These are phyloP conservation scores for Dastarcus helophoroides DNA, from an alignment of 2,888 invertebrate species.

Conservation along the genomic window DNA sequence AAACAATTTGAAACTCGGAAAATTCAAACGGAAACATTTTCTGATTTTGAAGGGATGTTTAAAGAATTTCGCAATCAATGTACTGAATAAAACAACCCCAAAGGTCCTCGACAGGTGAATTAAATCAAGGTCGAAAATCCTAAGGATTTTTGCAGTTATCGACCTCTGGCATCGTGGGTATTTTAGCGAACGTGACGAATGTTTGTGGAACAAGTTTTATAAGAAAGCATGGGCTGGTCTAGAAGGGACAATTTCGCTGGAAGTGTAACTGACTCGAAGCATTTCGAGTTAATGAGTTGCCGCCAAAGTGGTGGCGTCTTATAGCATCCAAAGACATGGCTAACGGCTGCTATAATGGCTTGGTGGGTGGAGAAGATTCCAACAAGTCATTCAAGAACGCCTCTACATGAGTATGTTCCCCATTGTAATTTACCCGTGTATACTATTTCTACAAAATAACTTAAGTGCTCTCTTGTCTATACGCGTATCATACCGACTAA, in stretches of 20 bases:
- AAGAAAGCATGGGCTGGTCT: not conserved
- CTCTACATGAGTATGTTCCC: slow-evolving; percentile 1
- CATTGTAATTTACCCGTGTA: slow-evolving; percentile 1
- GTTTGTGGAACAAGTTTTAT: too few species aligned
- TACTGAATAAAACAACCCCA: too few species aligned
- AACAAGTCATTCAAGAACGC: slow-evolving; percentile 1
- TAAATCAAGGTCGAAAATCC: too few species aligned
- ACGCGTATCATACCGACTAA: slow-evolving; percentile 1
- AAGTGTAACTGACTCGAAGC: slow-evolving; percentile 1
- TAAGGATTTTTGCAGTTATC: too few species aligned
- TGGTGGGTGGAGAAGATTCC: slow-evolving; percentile 2
- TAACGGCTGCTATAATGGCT: slow-evolving; percentile 1
- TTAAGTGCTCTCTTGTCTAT: not conserved
- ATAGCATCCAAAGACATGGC: slow-evolving; percentile 1
- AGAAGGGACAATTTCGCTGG: not conserved
- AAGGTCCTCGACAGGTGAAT: too few species aligned
- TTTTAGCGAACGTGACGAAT: too few species aligned
- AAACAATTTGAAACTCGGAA: too few species aligned
- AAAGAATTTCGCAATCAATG: too few species aligned
- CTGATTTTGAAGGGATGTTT: too few species aligned
- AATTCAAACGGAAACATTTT: too few species aligned
- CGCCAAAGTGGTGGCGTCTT: slow-evolving; percentile 1
- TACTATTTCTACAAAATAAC: slow-evolving; percentile 1
- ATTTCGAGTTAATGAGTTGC: slow-evolving; percentile 1
- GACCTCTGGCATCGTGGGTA: too few species aligned